phyloP scores from a whole-genome alignment of 2,113 vertebrate genomes.

The Dipodomys stephensi region DNA sequence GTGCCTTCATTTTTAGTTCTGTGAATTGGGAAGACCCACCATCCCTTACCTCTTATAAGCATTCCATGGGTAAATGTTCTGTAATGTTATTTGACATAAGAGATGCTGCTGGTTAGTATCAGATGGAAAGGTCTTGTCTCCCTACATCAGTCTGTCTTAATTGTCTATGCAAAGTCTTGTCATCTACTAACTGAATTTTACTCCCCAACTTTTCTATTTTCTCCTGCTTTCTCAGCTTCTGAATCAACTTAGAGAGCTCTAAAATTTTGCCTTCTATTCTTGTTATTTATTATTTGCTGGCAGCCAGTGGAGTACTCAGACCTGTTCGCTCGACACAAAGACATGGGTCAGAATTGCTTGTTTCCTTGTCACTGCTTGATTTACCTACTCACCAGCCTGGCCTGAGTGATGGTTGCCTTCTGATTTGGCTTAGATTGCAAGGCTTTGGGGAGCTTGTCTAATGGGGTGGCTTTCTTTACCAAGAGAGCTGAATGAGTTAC shows the following conservation, averaged over 20 bases:
- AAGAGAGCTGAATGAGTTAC: slow-evolving; percentile 42
- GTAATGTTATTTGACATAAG: neutral
- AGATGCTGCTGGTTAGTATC: neutral
- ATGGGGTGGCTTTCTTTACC: slow-evolving; percentile 35
- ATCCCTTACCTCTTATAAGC: neutral
- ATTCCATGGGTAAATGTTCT: neutral
- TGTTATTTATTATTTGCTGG: slow-evolving; percentile 60
- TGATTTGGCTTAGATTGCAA: slow-evolving; percentile 52
- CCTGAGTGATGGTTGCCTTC: slow-evolving; percentile 35
- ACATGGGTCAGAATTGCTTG: slow-evolving; percentile 46
- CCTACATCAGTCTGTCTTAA: neutral
- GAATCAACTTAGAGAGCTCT: slow-evolving; percentile 57
- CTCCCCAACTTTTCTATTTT: neutral
- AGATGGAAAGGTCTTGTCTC: neutral
- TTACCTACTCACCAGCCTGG: slow-evolving; percentile 19
- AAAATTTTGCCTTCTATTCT: slow-evolving; percentile 21
- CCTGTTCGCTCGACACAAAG: slow-evolving; percentile 22
- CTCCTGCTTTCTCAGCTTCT: neutral
- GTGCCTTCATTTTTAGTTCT: neutral
- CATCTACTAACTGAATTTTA: neutral
- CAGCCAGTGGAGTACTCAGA: slow-evolving; percentile 17
- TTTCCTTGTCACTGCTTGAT: slow-evolving; percentile 60
- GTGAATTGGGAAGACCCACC: neutral
- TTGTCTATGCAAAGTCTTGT: neutral
- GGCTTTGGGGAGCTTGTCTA: slow-evolving; percentile 55